Base-by-base conservation (phyloP, 2,113 vertebrate genomes). In the Cyanoliseus patagonus region DNA sequence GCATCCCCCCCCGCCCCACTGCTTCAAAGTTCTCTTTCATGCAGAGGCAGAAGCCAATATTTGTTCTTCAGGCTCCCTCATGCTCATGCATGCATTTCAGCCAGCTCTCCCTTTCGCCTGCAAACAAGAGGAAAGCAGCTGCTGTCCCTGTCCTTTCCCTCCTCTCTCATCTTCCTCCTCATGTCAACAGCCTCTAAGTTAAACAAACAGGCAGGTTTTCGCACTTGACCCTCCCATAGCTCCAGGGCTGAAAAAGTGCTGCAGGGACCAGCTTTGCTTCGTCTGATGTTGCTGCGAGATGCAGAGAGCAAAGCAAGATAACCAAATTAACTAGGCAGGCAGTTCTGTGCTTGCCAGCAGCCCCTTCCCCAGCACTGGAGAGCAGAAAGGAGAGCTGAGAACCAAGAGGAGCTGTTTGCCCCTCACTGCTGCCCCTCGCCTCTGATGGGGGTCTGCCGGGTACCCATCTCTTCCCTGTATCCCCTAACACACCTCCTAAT, bases 81-180 rank as follows among this genome's bases (percentile, higher is more conserved):
- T 96, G 94, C 73, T 94, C 83, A 73, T 42, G 94, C 96, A 94
- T 72, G 96, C 68, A 61, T 96, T 92, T 63, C 91, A 74, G 62
- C 9, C 82, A 66, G 75, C 95, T 61, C 78, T 67, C 6, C 79
- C 53, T 74, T 49, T 17, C 0, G 0, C 66, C 80, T 62, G 83
- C 67, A 92, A 80, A 86, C 83, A 83, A 17, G 16, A 66, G 72
- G 27, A 62, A 73, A 51, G 59, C 0, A 6, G 22, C 23, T 30
- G 79, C 62, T 41, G 67, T 46, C 47, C 62, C 52, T 0, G 0
- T 46, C n/a, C 67, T 53, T 44, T 62, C 61, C 49, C 33, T 63
- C 69, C 62, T 79, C 22, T 90, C 52, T 64, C 61, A 68, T 63
- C 49, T 41, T 39, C 44, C 10, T 3, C 30, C 70, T 66, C 31